These are phyloP conservation scores for Chrysocyon brachyurus DNA, from an alignment of 2,797 vertebrate species.

Conservation along the genomic window DNA sequence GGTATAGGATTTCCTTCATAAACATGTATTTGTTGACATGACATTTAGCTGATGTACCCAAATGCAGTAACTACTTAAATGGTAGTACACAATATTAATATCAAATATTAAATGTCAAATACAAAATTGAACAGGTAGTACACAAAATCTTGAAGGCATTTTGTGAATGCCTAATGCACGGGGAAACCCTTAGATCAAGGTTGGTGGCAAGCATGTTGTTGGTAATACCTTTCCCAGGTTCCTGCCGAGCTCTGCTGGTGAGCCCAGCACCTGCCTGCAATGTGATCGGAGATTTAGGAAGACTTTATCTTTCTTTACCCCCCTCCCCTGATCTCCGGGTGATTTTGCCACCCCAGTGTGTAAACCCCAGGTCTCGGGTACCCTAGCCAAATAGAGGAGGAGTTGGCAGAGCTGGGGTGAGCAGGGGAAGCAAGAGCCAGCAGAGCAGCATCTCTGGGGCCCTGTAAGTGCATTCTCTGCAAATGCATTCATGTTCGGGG, in stretches of 20 bases:
- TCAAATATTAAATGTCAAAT: neutral
- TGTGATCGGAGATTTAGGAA: neutral
- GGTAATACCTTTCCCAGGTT: neutral
- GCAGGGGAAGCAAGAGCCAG: no score
- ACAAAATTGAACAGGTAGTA: neutral
- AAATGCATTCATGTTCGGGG: neutral
- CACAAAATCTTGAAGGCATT: neutral
- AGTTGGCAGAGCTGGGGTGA: neutral
- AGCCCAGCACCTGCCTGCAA: neutral
- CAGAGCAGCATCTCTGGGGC: rapidly evolving
- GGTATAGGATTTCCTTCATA: neutral
- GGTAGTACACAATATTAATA: neutral
- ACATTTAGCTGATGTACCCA: neutral
- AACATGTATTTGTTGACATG: neutral
- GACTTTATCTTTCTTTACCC: neutral
- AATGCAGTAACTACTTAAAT: neutral
- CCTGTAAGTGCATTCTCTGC: neutral
- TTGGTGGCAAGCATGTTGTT: rapidly evolving
- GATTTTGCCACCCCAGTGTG: neutral
- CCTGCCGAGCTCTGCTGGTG: neutral
- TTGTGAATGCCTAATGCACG: neutral
- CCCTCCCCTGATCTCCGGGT: no score
- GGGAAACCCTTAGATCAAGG: neutral
- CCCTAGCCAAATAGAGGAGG: neutral
- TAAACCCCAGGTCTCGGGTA: neutral